phyloP scores from a whole-genome alignment of 2,113 vertebrate genomes.

The Oenanthe melanoleuca region DNA sequence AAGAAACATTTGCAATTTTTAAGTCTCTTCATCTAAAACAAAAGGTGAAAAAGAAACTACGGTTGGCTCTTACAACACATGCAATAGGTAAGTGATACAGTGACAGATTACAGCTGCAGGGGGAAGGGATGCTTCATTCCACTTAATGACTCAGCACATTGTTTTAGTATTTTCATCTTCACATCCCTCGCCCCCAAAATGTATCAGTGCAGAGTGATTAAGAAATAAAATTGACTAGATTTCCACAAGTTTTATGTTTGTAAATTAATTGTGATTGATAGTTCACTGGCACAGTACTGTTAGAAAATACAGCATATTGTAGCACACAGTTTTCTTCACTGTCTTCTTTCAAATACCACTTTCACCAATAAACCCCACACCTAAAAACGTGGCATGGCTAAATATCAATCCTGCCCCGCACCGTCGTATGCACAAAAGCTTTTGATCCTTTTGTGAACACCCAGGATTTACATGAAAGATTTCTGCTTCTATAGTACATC shows the following conservation, averaged over 20 bases:
- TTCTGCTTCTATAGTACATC: not conserved
- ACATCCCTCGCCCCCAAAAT: not conserved
- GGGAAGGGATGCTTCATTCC: not conserved
- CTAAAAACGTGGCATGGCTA: not conserved
- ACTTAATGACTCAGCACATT: not conserved
- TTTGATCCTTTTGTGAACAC: constrained; percentile 23
- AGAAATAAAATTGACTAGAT: not conserved
- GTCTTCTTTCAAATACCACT: not conserved
- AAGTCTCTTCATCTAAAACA: constrained; percentile 62
- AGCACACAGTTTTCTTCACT: not conserved
- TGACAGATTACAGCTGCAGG: not conserved
- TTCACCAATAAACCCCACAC: not conserved
- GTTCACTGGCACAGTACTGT: not conserved
- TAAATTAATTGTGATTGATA: not conserved
- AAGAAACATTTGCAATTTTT: constrained; percentile 67
- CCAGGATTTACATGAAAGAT: constrained; percentile 34
- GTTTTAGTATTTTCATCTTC: not conserved
- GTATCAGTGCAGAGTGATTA: not conserved
- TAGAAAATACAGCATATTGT: not conserved
- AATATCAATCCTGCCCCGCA: not conserved
- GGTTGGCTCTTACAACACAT: not conserved
- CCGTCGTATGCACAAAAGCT: not conserved
- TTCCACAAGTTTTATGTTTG: not conserved
- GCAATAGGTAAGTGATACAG: not conserved
- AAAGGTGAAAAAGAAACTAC: constrained; percentile 13